These are phyloP conservation scores for Gyps fulvus DNA, from an alignment of 2,113 vertebrate genomes.

Conservation along the genomic window DNA sequence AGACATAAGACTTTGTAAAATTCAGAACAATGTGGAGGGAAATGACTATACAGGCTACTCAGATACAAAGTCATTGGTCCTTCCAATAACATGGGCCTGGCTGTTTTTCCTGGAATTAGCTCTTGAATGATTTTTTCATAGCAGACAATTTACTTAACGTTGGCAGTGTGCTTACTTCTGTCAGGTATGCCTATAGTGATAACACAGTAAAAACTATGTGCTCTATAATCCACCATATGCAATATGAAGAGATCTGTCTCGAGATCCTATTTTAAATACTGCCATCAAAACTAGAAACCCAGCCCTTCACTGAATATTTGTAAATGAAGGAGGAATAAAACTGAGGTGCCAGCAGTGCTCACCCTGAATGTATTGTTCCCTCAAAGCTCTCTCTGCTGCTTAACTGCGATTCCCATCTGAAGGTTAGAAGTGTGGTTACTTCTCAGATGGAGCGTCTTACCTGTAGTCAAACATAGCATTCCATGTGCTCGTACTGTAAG, in stretches of 20 bases:
- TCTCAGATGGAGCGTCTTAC: neutral
- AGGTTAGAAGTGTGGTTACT: neutral
- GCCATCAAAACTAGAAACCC: neutral
- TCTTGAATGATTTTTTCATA: neutral
- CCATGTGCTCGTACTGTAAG: neutral
- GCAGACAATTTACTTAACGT: neutral
- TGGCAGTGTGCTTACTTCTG: neutral
- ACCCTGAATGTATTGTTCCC: neutral
- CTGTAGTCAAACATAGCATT: neutral
- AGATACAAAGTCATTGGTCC: neutral
- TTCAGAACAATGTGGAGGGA: neutral
- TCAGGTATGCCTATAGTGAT: neutral
- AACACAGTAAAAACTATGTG: neutral
- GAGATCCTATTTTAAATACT: neutral
- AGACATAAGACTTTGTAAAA: neutral
- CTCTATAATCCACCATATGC: neutral
- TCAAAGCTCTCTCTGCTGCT: neutral
- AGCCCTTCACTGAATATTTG: neutral
- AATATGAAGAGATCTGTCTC: neutral
- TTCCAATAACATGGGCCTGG: rapidly evolving
- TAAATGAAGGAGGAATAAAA: neutral
- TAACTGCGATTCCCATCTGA: neutral
- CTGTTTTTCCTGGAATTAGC: neutral
- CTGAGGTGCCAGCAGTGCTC: neutral
- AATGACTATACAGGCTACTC: neutral